Conservation (phyloP, 2,888 invertebrate genomes). For the Mayetiola destructor region DNA sequence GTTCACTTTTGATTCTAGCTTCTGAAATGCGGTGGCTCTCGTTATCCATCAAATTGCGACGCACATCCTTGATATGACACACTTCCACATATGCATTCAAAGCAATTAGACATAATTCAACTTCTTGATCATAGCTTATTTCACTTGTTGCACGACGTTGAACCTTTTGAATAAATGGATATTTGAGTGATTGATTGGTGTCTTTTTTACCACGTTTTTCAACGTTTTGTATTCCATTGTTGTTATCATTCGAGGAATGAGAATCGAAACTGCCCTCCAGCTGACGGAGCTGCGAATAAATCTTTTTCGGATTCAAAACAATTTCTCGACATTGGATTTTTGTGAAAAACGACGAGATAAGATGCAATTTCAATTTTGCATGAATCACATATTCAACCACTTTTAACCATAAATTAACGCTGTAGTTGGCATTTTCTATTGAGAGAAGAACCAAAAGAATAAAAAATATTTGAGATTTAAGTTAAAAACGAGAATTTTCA, state of each 20-base stretch:
- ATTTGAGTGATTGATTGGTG: no score
- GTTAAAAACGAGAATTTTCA: not conserved
- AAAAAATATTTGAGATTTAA: not conserved
- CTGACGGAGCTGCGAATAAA: not conserved
- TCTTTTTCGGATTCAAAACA: not conserved
- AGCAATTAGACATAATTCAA: not conserved
- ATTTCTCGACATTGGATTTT: not conserved
- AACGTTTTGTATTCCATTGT: no score
- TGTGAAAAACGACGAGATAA: not conserved
- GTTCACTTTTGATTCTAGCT: not conserved
- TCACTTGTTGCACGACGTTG: not conserved
- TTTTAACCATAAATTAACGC: not conserved
- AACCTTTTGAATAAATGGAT: not conserved
- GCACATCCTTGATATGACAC: not conserved
- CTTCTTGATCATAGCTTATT: not conserved
- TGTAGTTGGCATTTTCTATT: not conserved
- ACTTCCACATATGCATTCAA: not conserved
- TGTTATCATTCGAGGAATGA: no score
- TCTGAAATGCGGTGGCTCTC: no score
- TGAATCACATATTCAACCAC: not conserved
- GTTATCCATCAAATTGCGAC: not conserved
- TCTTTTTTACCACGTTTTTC: no score
- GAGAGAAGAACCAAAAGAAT: not conserved
- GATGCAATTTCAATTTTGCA: slow-evolving; percentile 1
- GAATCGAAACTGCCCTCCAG: no score